Conservation (phyloP, 2,797 vertebrate species). For the Alosa sapidissima region DNA sequence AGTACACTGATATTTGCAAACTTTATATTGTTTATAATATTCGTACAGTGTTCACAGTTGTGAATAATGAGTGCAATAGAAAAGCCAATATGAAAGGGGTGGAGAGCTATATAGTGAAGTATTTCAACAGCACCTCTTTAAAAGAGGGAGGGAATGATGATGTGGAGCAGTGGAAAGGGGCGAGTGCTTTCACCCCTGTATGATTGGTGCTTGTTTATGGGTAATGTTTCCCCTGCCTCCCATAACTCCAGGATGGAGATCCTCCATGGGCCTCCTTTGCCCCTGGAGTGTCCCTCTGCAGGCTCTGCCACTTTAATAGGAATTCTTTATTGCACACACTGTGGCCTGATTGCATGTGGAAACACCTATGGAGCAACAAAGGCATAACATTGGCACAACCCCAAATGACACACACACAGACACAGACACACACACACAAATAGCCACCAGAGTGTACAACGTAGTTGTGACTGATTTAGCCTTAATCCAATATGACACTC, state of each 20-base stretch:
- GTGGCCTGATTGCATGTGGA: slow-evolving; percentile 13
- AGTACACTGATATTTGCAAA: not conserved
- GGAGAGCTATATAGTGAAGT: not conserved
- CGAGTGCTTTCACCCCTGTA: slow-evolving; percentile 9
- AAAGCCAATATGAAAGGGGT: not conserved
- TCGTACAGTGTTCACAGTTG: not conserved
- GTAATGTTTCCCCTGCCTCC: slow-evolving; percentile 15
- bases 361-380: slow-evolving; percentile 9
- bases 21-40: not conserved
- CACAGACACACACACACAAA: slow-evolving; percentile 7
- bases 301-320: not conserved
- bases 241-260: not conserved
- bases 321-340: slow-evolving; percentile 9
- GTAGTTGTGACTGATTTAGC: not conserved
- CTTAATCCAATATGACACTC: not conserved
- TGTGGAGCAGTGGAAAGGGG: not conserved
- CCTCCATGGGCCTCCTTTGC: not conserved
- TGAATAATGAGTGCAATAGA: not conserved
- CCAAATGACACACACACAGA: not conserved
- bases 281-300: not conserved
- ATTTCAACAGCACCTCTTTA: slow-evolving; percentile 1
- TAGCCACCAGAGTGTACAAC: not conserved
- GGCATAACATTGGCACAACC: not conserved
- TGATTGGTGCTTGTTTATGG: slow-evolving; percentile 21
- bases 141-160: not conserved